phyloP scores from a whole-genome alignment of 2,797 vertebrate species.

The Peromyscus attwateri region DNA sequence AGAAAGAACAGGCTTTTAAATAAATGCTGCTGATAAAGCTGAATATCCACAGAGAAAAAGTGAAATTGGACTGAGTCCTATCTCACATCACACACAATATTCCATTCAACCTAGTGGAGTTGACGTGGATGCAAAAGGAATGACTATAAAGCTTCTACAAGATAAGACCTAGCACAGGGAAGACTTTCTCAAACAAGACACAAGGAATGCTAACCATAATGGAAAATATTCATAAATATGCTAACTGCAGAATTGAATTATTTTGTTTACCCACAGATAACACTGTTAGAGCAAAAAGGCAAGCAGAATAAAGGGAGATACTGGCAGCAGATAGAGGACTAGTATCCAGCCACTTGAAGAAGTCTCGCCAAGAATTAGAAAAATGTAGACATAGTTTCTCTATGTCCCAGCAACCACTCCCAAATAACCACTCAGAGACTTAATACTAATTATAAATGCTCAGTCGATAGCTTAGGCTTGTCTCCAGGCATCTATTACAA shows the following conservation, averaged over 20 bases:
- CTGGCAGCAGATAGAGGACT: background rate
- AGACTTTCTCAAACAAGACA: constrained; percentile 41
- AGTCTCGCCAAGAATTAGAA: background rate
- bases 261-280: constrained; percentile 34
- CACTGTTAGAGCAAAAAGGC: background rate
- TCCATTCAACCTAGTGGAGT: background rate
- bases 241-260: constrained; percentile 41
- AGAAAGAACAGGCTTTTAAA: constrained; percentile 41
- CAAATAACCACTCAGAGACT: no score
- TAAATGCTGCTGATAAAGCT: constrained; percentile 29
- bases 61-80: constrained; percentile 45
- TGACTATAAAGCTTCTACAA: constrained; percentile 44
- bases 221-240: constrained; percentile 29
- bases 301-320: background rate
- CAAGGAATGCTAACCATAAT: background rate
- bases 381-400: background rate
- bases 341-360: background rate
- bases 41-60: constrained; percentile 4
- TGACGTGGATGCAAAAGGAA: constrained; percentile 18
- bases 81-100: constrained; percentile 31
- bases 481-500: no score
- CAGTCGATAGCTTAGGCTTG: no score
- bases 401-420: no score
- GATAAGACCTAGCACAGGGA: background rate
- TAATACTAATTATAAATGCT: no score